Conservation (phyloP, 2,888 invertebrate species). For the Drosophila neotestacea region DNA sequence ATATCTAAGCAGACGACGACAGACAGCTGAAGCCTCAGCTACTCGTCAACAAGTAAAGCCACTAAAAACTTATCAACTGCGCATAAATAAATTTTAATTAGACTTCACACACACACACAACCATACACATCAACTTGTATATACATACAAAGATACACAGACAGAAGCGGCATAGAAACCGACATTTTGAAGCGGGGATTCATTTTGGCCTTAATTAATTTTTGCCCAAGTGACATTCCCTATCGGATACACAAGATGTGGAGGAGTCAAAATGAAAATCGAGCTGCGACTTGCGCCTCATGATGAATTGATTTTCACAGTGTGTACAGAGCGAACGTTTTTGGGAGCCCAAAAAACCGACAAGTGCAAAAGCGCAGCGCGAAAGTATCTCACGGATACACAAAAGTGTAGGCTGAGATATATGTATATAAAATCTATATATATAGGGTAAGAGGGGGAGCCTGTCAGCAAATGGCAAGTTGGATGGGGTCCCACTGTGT, state of each 20-base stretch:
- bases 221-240: slow-evolving; percentile 74
- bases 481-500: slow-evolving; percentile 39
- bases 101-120: slow-evolving; percentile 47
- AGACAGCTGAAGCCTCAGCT: slow-evolving; percentile 29
- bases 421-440: too few species aligned
- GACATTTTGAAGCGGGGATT: slow-evolving; percentile 54
- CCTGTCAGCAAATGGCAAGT: slow-evolving; percentile 12
- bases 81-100: slow-evolving; percentile 79
- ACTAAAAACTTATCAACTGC: slow-evolving; percentile 77
- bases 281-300: slow-evolving; percentile 36
- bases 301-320: slow-evolving; percentile 74
- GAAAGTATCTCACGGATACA: slow-evolving; percentile 75
- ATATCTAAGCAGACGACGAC: not conserved
- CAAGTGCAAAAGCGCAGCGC: slow-evolving; percentile 75
- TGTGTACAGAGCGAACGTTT: slow-evolving; percentile 58
- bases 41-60: slow-evolving; percentile 63
- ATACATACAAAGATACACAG: slow-evolving; percentile 11
- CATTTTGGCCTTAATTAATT: slow-evolving; percentile 76
- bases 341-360: slow-evolving; percentile 29
- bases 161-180: slow-evolving; percentile 49
- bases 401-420: slow-evolving; percentile 30
- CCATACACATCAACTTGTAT: slow-evolving; percentile 9
- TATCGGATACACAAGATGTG: slow-evolving; percentile 13
- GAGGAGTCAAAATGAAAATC: slow-evolving; percentile 40
- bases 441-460: not conserved